A percentile compares a stretch with the other conserved stretches of the same genome.
Evolutionary conservation across 2,888 invertebrate genomes (phyloP).

Genomic region (Tenthredo scrophulariae): DNA sequence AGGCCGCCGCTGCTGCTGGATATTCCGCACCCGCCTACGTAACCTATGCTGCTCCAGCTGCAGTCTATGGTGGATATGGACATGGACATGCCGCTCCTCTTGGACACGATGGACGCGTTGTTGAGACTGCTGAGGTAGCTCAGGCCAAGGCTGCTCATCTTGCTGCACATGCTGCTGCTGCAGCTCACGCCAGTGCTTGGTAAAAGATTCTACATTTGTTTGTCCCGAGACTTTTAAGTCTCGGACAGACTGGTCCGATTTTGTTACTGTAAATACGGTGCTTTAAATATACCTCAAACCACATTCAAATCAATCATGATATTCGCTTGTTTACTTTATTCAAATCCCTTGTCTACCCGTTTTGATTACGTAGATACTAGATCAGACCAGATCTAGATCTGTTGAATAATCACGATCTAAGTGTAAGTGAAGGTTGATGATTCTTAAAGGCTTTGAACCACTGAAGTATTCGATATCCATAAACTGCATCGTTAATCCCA

Average conservation of each 20-base stretch:
- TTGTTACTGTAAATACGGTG: slow-evolving; percentile 47
- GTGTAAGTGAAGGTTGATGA: not conserved
- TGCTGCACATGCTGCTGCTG: slow-evolving; percentile 55
- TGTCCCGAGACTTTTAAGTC: not conserved
- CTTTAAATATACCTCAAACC: slow-evolving; percentile 34
- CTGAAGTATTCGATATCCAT: not conserved
- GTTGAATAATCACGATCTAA: not conserved
- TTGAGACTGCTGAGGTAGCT: slow-evolving; percentile 54
- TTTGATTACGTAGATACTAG: not conserved
- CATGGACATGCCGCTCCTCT: slow-evolving; percentile 54
- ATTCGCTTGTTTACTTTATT: not conserved
- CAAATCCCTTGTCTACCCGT: not conserved
- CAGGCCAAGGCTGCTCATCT: slow-evolving; percentile 54
- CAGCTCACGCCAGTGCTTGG: slow-evolving; percentile 52
- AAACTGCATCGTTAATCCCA: slow-evolving; percentile 7
- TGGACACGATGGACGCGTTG: slow-evolving; percentile 54
- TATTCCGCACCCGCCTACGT: not conserved
- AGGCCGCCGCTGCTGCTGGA: slow-evolving; percentile 47
- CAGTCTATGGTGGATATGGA: slow-evolving; percentile 42
- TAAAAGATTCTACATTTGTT: slow-evolving; percentile 8
- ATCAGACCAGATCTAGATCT: not conserved
- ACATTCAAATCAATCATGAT: not conserved
- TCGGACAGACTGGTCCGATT: slow-evolving; percentile 38
- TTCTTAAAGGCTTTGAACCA: not conserved
- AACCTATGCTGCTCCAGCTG: slow-evolving; percentile 34